A percentile compares a stretch with the other conserved stretches of the same genome.
phyloP scores from a whole-genome alignment of 2,797 vertebrate species.

The Channa striata region DNA sequence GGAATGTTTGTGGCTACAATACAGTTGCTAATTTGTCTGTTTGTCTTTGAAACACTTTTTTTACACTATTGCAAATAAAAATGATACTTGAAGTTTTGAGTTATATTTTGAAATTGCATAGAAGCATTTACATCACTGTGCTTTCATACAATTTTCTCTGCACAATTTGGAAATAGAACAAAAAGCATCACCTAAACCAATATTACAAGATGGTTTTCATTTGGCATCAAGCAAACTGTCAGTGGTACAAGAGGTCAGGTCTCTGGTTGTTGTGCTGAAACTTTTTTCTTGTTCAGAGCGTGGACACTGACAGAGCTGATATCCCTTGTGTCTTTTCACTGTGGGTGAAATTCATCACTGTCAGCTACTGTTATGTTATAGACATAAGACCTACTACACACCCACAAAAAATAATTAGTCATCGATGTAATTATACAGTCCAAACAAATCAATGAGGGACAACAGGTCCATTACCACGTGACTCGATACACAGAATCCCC shows the following conservation, averaged over 20 bases:
- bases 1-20: background rate
- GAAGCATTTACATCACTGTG: background rate
- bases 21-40: background rate
- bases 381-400: constrained; percentile 52
- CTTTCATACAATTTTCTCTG: background rate
- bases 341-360: constrained; percentile 46
- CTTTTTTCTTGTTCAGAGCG: constrained; percentile 43
- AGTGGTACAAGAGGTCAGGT: constrained; percentile 43
- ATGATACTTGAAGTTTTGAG: too few relatives aligned
- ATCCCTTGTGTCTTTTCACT: constrained; percentile 27
- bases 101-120: too few relatives aligned
- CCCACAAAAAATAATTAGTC: constrained; percentile 58
- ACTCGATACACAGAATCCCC: background rate
- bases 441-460: constrained; percentile 39
- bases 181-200: constrained; percentile 23
- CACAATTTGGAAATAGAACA: background rate
- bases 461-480: constrained; percentile 1
- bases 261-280: constrained; percentile 50
- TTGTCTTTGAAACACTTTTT: too few relatives aligned
- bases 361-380: constrained; percentile 26
- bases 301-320: constrained; percentile 24
- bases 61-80: too few relatives aligned
- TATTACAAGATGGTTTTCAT: constrained; percentile 31
- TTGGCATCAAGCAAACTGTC: constrained; percentile 45
- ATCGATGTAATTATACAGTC: constrained; percentile 14